A percentile compares a stretch with the other conserved stretches of the same genome.
Conservation (phyloP, 2,888 invertebrate genomes). For the Panzeria rudis region DNA sequence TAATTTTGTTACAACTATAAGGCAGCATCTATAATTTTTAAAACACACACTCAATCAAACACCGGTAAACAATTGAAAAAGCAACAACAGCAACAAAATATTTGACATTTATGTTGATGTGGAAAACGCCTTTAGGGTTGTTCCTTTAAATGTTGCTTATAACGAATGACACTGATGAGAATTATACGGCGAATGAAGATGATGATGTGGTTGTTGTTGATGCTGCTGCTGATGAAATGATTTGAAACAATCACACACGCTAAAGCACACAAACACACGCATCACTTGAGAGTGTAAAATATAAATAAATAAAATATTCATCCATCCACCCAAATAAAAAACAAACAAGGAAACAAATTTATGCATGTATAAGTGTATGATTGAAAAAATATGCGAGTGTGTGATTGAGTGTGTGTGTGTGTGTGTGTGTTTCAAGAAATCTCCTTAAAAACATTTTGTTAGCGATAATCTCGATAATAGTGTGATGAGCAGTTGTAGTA, state of each 20-base stretch:
- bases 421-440: constrained; percentile 16
- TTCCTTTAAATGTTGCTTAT: constrained; percentile 53
- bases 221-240: constrained; percentile 32
- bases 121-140: constrained; percentile 66
- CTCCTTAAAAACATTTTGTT: constrained; percentile 57
- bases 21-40: constrained; percentile 22
- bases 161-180: constrained; percentile 51
- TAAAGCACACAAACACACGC: not conserved
- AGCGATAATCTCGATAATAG: constrained; percentile 65
- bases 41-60: constrained; percentile 14
- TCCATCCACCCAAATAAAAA: constrained; percentile 31
- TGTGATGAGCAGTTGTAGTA: constrained; percentile 65
- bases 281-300: constrained; percentile 30
- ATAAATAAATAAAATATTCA: constrained; percentile 42
- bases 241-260: constrained; percentile 18
- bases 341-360: constrained; percentile 21
- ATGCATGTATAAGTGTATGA: not conserved
- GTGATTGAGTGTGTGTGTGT: not conserved
- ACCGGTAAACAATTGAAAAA: constrained; percentile 50
- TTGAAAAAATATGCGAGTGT: not conserved
- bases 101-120: constrained; percentile 69
- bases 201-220: constrained; percentile 11
- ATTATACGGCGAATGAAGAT: constrained; percentile 27
- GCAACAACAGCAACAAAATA: constrained; percentile 41
- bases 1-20: constrained; percentile 48